Conservation (phyloP, 2,888 invertebrate species). For the Emmelina monodactyla region DNA sequence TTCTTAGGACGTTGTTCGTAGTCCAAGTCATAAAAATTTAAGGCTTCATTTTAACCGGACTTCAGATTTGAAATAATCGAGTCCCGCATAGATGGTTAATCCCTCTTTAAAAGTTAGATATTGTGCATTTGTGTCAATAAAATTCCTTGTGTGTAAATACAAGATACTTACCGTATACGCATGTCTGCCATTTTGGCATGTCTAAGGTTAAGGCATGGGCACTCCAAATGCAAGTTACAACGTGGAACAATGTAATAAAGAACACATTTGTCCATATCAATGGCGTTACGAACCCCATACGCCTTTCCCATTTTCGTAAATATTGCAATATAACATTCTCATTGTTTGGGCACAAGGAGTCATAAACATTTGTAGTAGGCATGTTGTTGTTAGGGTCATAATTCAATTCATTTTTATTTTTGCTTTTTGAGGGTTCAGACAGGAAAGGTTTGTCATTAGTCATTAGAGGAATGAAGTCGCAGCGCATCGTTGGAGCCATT, state of each 20-base stretch:
- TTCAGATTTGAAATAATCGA: no score
- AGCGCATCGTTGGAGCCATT: no score
- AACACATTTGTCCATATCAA: conserved; percentile 72
- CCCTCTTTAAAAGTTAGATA: no score
- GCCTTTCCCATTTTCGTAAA: conserved; percentile 37
- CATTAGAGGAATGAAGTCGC: no score
- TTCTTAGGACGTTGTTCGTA: no score
- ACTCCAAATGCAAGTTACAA: not conserved
- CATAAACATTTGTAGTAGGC: conserved; percentile 20
- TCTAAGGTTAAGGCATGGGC: not conserved
- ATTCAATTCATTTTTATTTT: conserved; percentile 9
- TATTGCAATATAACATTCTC: conserved; percentile 29
- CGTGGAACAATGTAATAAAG: conserved; percentile 48
- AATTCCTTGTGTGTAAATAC: no score
- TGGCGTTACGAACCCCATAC: conserved; percentile 61
- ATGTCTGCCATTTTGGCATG: conserved; percentile 44
- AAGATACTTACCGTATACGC: conserved; percentile 14
- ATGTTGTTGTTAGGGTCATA: conserved; percentile 13
- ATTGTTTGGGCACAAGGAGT: conserved; percentile 23
- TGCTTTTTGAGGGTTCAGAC: no score
- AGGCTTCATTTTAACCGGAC: no score
- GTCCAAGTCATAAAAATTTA: no score
- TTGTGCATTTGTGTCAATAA: no score
- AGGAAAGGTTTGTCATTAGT: no score
- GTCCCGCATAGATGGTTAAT: no score